Base-by-base conservation (phyloP, 2,113 vertebrate genomes). In the Typhlomys cinereus region DNA sequence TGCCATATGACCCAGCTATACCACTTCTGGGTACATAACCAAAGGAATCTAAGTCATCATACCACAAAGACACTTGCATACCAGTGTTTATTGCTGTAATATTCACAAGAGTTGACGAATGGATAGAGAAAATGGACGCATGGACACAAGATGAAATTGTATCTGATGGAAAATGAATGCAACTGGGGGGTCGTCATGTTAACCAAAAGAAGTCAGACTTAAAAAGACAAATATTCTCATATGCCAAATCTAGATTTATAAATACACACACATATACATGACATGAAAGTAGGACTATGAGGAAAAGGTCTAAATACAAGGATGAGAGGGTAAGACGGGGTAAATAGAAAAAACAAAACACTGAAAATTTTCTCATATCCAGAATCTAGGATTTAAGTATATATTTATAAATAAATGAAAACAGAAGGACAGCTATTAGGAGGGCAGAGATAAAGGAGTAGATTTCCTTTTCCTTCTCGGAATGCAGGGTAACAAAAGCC, bases 381-480 rank as follows among this genome's bases (percentile, higher is more conserved):
- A 27, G 15, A 74, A 48, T 48, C 71, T 74, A 73, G 27, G n/a
- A 31, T 44, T 48, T 74, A 74, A 73, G 44, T 29, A 70, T 7
- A 46, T 71, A 71, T 29, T 44, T 39, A 46, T 31, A 17, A 29
- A 73, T 73, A 57, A 18, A 57, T 15, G 54, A 57, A 57, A 57
- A 21, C 54, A 57, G 54, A 57, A 57, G 15, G 54, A 21, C n/a
- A 57, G 21, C 54, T 57, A 57, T 57, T 57, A 57, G 54, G 54
- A 57, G 21, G 54, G 54, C 15, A 57, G 54, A 57, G 54, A 21
- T 18, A 57, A 7, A 17, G 54, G 41, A 91, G 21, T 87, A 87
- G 92, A 13, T 80, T 88, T 95, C 71, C 84, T 81, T 91, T 93
- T 82, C 81, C 54, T 83, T 94, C 88, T 94, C 71, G 80, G 89